phyloP scores from a whole-genome alignment of 2,797 vertebrate genomes.

The Adrianichthys oophorus region DNA sequence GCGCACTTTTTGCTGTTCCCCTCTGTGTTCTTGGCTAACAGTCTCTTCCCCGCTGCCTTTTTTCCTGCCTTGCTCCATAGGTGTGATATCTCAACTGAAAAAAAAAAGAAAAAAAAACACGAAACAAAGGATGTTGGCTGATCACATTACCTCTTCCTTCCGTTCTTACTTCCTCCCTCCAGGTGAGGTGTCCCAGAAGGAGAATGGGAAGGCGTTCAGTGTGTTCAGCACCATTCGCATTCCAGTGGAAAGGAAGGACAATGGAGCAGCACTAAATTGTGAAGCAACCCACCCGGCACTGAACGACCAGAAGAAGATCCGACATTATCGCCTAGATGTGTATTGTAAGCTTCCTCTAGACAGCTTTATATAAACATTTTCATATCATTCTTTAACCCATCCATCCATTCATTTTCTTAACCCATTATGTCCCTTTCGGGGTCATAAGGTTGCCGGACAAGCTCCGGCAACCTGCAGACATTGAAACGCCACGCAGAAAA shows the following conservation, averaged over 20 bases:
- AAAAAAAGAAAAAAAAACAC: constrained; percentile 3
- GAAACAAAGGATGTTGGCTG: constrained; percentile 21
- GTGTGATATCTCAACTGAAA: constrained; percentile 32
- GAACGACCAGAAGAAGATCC: constrained; percentile 81
- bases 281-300: constrained; percentile 85
- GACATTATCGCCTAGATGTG: constrained; percentile 89
- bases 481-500: no score
- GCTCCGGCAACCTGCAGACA: no score
- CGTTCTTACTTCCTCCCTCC: constrained; percentile 12
- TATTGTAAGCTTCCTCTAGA: constrained; percentile 81
- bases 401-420: no score
- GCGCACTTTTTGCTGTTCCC: constrained; percentile 13
- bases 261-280: constrained; percentile 85
- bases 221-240: constrained; percentile 85
- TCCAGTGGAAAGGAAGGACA: constrained; percentile 86
- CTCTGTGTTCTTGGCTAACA: constrained; percentile 22
- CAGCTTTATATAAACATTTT: no score
- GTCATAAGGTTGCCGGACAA: no score
- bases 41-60: neutral
- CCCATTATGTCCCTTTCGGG: no score
- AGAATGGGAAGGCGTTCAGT: constrained; percentile 85
- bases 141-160: constrained; percentile 13
- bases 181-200: constrained; percentile 87
- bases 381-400: no score
- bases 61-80: neutral